These are phyloP conservation scores for Galerucella calmariensis DNA, from an alignment of 2,888 invertebrate genomes.

Conservation along the genomic window DNA sequence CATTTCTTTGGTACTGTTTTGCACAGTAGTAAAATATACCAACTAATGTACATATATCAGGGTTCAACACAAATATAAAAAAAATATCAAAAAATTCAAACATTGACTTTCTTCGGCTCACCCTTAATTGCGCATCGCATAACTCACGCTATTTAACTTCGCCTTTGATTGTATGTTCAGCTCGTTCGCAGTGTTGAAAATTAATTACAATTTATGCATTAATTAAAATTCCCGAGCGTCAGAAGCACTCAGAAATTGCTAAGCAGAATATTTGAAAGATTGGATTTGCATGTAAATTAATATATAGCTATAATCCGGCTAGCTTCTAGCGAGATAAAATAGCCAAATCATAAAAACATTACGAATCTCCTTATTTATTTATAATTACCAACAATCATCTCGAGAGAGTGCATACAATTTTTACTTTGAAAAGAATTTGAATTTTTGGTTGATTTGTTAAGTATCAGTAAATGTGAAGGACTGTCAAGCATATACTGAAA, in stretches of 20 bases:
- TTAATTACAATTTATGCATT: slow-evolving; percentile 30
- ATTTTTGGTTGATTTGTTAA: too few species aligned
- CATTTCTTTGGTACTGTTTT: too few species aligned
- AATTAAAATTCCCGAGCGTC: slow-evolving; percentile 19
- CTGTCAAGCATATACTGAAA: too few species aligned
- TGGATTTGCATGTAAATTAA: slow-evolving; percentile 28
- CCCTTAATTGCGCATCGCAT: neutral
- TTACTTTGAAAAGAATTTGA: neutral
- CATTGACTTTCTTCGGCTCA: neutral
- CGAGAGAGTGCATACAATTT: neutral
- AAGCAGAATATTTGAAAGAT: slow-evolving; percentile 23
- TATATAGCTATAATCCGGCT: slow-evolving; percentile 9
- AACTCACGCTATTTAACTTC: slow-evolving; percentile 3
- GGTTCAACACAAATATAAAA: neutral
- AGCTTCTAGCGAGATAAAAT: slow-evolving; percentile 1
- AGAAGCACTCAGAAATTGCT: slow-evolving; percentile 14
- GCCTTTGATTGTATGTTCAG: slow-evolving; percentile 9
- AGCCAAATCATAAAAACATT: neutral
- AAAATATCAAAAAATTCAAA: neutral
- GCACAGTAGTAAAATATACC: neutral
- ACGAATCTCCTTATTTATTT: neutral
- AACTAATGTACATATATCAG: neutral
- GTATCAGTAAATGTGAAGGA: too few species aligned
- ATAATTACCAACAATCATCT: neutral
- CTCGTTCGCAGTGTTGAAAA: slow-evolving; percentile 23